A percentile compares a stretch with the other conserved stretches of the same genome.
Evolutionary conservation across 2,888 invertebrate species (phyloP).

Genomic region (Galerucella pusilla): DNA sequence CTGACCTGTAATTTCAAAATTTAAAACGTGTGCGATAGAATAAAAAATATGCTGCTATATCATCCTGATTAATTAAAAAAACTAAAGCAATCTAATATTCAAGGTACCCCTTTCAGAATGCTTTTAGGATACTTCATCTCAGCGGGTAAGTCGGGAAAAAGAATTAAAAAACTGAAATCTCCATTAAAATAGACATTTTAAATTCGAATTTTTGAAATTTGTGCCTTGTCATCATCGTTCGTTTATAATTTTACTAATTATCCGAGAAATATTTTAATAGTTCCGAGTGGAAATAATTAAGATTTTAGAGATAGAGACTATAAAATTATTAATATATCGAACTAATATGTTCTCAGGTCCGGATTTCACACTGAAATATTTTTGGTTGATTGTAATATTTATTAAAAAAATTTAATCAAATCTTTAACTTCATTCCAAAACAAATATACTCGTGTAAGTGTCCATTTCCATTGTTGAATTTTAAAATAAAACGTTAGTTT

Average conservation of each 20-base stretch:
- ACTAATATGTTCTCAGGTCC: neutral
- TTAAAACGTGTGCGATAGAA: neutral
- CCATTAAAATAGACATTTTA: conserved; percentile 9
- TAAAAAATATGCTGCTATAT: conserved; percentile 5
- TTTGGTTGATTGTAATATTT: neutral
- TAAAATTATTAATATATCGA: neutral
- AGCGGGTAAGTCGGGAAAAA: neutral
- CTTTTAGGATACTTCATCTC: conserved; percentile 10
- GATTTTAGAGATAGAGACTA: neutral
- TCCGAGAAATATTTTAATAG: conserved; percentile 3
- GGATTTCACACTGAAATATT: neutral
- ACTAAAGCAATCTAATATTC: conserved; percentile 8
- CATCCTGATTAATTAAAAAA: conserved; percentile 11
- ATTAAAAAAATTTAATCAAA: neutral
- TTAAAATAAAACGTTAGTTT: neutral
- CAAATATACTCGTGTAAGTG: too few species aligned
- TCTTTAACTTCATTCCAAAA: too few species aligned
- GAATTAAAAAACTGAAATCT: conserved; percentile 11
- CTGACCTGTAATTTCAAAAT: neutral
- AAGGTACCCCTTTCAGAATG: conserved; percentile 16
- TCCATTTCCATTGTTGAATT: too few species aligned
- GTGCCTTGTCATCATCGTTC: conserved; percentile 7
- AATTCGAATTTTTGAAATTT: conserved; percentile 5
- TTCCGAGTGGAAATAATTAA: conserved; percentile 8
- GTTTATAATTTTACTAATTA: conserved; percentile 10